phyloP scores from a whole-genome alignment of 2,113 vertebrate genomes.

The Saguinus imperator region DNA sequence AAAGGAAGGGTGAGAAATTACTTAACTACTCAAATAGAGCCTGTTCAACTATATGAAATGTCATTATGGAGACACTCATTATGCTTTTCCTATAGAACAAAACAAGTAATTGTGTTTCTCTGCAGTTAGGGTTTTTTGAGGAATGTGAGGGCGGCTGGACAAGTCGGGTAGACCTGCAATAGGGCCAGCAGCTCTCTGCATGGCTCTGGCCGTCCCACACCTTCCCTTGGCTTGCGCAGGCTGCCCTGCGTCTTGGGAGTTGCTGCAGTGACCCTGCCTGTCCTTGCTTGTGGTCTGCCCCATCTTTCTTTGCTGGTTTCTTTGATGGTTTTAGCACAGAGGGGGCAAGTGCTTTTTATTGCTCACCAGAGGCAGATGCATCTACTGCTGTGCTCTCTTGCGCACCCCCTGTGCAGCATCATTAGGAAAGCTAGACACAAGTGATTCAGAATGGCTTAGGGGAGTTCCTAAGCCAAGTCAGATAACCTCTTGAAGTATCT shows the following conservation, averaged over 20 bases:
- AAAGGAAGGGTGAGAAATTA: neutral
- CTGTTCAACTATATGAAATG: neutral
- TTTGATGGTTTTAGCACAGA: neutral
- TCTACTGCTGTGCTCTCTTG: neutral
- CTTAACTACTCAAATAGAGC: neutral
- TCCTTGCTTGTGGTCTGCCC: neutral
- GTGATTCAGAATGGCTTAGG: neutral
- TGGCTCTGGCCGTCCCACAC: neutral
- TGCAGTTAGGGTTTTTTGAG: neutral
- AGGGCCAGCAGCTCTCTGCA: neutral
- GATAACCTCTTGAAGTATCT: neutral
- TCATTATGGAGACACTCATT: neutral
- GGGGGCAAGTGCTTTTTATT: fast-evolving
- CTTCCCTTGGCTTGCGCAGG: neutral
- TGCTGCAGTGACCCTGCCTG: too few relatives aligned
- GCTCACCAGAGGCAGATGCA: neutral
- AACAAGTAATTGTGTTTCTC: neutral
- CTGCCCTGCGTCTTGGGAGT: too few relatives aligned
- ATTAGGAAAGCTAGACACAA: neutral
- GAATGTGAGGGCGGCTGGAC: neutral
- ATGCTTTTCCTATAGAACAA: neutral
- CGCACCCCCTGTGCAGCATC: neutral
- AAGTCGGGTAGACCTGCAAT: fast-evolving
- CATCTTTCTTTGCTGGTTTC: neutral
- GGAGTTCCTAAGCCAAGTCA: neutral